Base-by-base conservation (phyloP, 2,888 invertebrate species). In the Chrysotoxum bicinctum region DNA sequence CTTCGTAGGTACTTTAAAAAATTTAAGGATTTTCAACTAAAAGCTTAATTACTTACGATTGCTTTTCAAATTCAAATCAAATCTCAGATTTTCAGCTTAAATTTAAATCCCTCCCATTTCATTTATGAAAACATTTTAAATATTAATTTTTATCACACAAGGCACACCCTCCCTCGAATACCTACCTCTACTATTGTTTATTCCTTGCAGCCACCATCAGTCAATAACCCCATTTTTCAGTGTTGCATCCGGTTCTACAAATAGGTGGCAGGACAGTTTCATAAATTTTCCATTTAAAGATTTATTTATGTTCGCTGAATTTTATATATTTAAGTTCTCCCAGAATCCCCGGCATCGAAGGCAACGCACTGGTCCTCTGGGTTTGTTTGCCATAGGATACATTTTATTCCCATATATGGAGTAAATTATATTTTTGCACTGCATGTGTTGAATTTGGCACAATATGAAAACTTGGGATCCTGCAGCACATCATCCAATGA, bases 101-200 rank as follows among this genome's bases (percentile, higher is more conserved):
- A 40, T 79, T 43, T 37, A 56, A 23, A 23, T 1, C 23, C 19
- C 14, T 23, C 50, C 40, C 3, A 45, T 43, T 50, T 40, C 12
- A 40, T 50, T 32, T 62, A 69, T 50, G 50, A 21, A n/a, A 6
- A 48, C 21, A 64, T 58, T 70, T 81, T 45, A 76, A 75, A 70
- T 70, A 81, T 81, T 76, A 21, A 81, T 72, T 60, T 82, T 72
- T 60, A 66, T 82, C 77, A 52, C 81, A 76, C 77, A 58, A 56
- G 9, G n/a, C 21, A 37, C 14, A n/a, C n/a, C n/a, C n/a, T n/a
- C 12, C n/a, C 7, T 16, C 10, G 30, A 10, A n/a, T 16, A 52
- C 4, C 0, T n/a, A 26, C 26, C 1, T 9, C 12, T 19, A 6
- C 12, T 21, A 58, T 21, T 19, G 12, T 37, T 9, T 30, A 40